Base-by-base conservation (phyloP, 2,888 invertebrate species). In the Hypolimnas misippus region DNA sequence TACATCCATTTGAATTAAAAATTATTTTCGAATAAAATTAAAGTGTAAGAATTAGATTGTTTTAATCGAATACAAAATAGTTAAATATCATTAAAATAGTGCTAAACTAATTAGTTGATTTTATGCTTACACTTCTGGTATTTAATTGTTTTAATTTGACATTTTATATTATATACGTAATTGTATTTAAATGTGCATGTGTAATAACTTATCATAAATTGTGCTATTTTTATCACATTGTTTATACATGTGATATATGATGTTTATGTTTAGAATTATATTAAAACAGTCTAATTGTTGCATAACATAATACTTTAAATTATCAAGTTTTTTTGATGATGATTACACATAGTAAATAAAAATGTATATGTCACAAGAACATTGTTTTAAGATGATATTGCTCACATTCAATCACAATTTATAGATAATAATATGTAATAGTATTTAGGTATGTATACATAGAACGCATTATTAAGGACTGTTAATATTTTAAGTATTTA, bases 361-460 rank as follows among this genome's bases (percentile, higher is more conserved):
- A n/a, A n/a, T n/a, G n/a, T 38, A 12, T 49, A 2, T 29, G 25
- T 25, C 29, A 49, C 29, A 49, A 49, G 10, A 29, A 29, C 8
- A 5, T 49, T 29, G 55, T 56, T 50, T 21, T 57, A 62, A 61
- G 56, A 66, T 60, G 57, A 62, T 44, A 57, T 67, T 67, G 67
- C 67, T 67, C 67, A 67, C 57, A 63, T 38, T 58, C 57, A 56
- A 65, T 67, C 65, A 67, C 65, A 67, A 67, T 54, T 63, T 61
- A 65, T 57, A 52, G 63, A 58, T 65, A 55, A 51, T 67, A 62
- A 61, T 61, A 58, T 61, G 21, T 56, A 56, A 53, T 65, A 65
- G 17, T 54, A 14, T 52, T 31, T 52, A 46, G 19, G 38, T 25
- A 40, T 31, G 12, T 62, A 67, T 61, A 63, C 64, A 63, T 64